phyloP scores from a whole-genome alignment of 2,888 invertebrate species.

The Phlogophora meticulosa region DNA sequence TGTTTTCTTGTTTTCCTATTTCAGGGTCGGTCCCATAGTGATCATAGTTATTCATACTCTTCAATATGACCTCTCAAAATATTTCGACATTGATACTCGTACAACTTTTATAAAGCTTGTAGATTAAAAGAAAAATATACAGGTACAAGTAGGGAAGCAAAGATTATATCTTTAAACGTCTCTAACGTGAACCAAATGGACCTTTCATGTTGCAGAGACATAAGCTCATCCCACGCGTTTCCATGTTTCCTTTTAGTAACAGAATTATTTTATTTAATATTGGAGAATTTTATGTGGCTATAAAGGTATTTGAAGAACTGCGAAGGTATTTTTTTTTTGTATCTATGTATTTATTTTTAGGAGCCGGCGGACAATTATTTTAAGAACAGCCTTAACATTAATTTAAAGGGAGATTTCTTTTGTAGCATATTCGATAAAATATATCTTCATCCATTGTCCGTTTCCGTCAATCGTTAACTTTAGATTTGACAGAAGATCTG shows the following conservation, averaged over 20 bases:
- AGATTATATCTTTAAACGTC: background rate
- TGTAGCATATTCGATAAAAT: background rate
- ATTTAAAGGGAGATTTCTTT: background rate
- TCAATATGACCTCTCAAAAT: no score
- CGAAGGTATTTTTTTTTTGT: slow-evolving; percentile 24
- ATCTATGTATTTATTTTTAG: slow-evolving; percentile 14
- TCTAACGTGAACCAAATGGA: slow-evolving; percentile 11
- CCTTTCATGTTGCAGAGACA: slow-evolving; percentile 27
- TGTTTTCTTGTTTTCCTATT: no score
- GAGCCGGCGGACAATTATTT: slow-evolving; percentile 16
- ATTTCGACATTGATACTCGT: no score
- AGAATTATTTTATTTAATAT: slow-evolving; percentile 31
- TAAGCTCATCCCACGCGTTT: slow-evolving; percentile 22
- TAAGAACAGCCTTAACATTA: background rate
- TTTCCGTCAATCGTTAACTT: background rate
- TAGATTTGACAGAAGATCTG: background rate
- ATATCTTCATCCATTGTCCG: background rate
- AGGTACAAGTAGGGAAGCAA: no score
- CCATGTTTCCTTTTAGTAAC: slow-evolving; percentile 27
- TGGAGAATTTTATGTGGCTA: slow-evolving; percentile 20
- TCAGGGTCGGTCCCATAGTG: no score
- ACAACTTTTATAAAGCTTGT: background rate
- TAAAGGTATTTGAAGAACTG: slow-evolving; percentile 30
- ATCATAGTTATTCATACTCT: no score
- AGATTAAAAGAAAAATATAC: slow-evolving; percentile 10